Evolutionary conservation across 1,140 invertebrate genomes (phyloP).

Genomic region (Leptinotarsa texana): DNA sequence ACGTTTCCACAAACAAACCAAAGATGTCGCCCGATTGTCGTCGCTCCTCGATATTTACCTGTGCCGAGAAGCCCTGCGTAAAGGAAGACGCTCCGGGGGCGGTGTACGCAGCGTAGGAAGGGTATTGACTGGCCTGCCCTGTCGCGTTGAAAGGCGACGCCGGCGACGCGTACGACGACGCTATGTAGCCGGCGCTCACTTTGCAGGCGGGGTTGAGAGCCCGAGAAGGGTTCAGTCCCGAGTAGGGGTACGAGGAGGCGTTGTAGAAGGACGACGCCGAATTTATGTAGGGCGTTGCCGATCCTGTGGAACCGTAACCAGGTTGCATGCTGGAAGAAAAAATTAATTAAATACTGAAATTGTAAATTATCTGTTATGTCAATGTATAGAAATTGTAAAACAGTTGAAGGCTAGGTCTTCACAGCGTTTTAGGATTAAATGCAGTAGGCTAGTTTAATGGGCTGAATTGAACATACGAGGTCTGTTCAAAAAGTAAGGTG

Average conservation of each 20-base stretch:
- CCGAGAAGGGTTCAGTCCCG: conserved; percentile 55
- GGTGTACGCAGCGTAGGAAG: conserved; percentile 66
- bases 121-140: conserved; percentile 60
- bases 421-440: too few species aligned
- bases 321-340: conserved; percentile 54
- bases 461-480: too few species aligned
- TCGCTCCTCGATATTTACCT: conserved; percentile 55
- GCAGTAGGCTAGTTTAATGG: too few species aligned
- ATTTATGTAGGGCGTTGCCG: conserved; percentile 49
- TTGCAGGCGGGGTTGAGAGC: conserved; percentile 54
- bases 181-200: conserved; percentile 53
- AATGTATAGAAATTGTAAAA: too few species aligned
- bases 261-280: conserved; percentile 52
- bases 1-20: conserved; percentile 15
- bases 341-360: not conserved
- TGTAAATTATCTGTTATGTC: not conserved
- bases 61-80: conserved; percentile 68
- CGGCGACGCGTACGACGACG: conserved; percentile 55
- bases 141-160: conserved; percentile 56
- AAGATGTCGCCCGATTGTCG: conserved; percentile 7
- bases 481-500: too few species aligned
- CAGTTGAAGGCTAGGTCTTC: too few species aligned
- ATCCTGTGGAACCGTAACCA: conserved; percentile 51
- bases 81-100: conserved; percentile 59
- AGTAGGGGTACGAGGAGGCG: conserved; percentile 52